Base-by-base conservation (phyloP, 2,113 vertebrate species). In the Mustela nigripes region DNA sequence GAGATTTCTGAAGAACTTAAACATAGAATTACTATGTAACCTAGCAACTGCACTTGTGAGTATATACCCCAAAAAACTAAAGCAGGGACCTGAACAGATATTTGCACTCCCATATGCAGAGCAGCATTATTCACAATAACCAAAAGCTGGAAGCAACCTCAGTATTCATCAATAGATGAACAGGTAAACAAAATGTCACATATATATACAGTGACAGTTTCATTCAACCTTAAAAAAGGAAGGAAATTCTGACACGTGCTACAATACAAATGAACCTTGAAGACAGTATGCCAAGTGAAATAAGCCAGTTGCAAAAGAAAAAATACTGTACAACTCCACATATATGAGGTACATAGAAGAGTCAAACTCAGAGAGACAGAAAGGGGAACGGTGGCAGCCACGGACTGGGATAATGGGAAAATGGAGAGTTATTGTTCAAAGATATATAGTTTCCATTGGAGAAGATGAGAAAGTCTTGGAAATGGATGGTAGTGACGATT, bases 141-240 rank as follows among this genome's bases (percentile, higher is more conserved):
- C 33, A 48, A 76, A 86, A 24, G 22, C 8, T 42, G 1, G n/a
- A 92, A 36, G 48, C 58, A 39, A 76, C 3, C 10, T 58, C 19
- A 48, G 19, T 39, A 36, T 9, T 58, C 26, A 85, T 53, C 11
- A 58, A 56, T 9, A 42, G 56, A 39, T 62, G 21, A 92, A 21
- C 3, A 2, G 9, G 21, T 65, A 80, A 89, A 63, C 53, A 91
- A 48, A 87, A 84, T 42, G 19, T 39, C 56, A 60, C 36, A 39
- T 11, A 39, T 26, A 36, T 31, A 56, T 36, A 80, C 1, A 65
- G 9, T 15, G 24, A n/a, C 31, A 91, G 65, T 53, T 69, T 31
- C 31, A 81, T 39, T 95, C 67, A 94, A 48, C 74, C 63, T 63
- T 84, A 14, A 83, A 81, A 81, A 96, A 74, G 11, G 24, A 88